Evolutionary conservation across 1,140 invertebrate species (phyloP).

Genomic region (Heliconius melpomene): DNA sequence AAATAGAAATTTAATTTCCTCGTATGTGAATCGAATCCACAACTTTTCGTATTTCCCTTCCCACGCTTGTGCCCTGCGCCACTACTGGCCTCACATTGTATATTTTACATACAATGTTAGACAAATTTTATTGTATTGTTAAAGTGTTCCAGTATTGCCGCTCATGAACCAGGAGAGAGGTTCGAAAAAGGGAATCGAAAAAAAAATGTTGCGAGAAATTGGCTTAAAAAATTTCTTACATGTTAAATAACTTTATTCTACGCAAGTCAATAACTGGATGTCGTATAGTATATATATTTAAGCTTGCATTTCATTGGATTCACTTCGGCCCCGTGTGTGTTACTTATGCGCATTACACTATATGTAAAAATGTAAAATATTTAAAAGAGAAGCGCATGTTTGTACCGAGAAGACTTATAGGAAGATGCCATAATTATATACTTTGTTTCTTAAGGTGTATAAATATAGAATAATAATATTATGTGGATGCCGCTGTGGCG

Average conservation of each 20-base stretch:
- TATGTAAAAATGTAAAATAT: constrained; percentile 17
- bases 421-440: constrained; percentile 15
- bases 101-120: not conserved
- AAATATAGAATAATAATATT: constrained; percentile 13
- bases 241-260: constrained; percentile 23
- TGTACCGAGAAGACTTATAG: constrained; percentile 10
- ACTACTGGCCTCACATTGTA: no score
- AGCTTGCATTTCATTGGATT: constrained; percentile 59
- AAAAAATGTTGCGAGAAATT: constrained; percentile 13
- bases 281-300: constrained; percentile 38
- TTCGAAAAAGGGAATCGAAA: not conserved
- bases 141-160: not conserved
- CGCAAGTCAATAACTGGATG: constrained; percentile 38
- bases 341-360: constrained; percentile 25
- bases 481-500: not conserved
- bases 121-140: not conserved
- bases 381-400: constrained; percentile 10
- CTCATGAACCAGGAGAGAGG: not conserved
- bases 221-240: constrained; percentile 21
- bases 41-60: no score
- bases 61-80: no score
- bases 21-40: no score
- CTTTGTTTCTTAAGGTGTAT: constrained; percentile 6
- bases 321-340: constrained; percentile 35
- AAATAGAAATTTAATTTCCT: no score